Evolutionary conservation across 2,113 vertebrate species (phyloP).

Genomic region (Elaphurus davidianus): DNA sequence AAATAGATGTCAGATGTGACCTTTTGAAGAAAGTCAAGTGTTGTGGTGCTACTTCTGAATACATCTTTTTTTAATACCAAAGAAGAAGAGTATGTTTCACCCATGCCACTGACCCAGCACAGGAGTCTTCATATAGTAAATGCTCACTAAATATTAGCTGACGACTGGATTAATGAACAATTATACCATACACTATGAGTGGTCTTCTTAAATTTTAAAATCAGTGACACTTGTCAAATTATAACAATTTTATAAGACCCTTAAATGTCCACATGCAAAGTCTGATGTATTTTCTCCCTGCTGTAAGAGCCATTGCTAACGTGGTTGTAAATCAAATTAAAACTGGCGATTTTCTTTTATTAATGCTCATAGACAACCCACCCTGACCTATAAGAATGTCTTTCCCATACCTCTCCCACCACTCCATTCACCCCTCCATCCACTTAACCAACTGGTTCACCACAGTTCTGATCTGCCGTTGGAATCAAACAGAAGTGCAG

Average conservation of each 20-base stretch:
- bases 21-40: neutral
- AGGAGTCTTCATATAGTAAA: neutral
- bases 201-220: neutral
- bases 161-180: neutral
- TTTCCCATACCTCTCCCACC: neutral
- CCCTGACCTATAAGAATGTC: neutral
- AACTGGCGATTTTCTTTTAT: neutral
- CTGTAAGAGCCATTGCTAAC: neutral
- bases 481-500: slow-evolving; percentile 21
- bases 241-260: neutral
- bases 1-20: neutral
- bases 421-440: neutral
- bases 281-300: neutral
- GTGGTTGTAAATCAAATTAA: neutral
- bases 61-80: neutral
- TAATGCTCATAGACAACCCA: neutral
- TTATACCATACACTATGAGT: neutral
- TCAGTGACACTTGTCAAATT: neutral
- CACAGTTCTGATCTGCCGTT: neutral
- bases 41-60: neutral
- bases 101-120: neutral
- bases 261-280: neutral
- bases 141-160: neutral
- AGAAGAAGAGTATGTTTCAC: neutral
- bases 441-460: neutral